Evolutionary conservation across 2,797 vertebrate genomes (phyloP).

Genomic region (Scleropages formosus): DNA sequence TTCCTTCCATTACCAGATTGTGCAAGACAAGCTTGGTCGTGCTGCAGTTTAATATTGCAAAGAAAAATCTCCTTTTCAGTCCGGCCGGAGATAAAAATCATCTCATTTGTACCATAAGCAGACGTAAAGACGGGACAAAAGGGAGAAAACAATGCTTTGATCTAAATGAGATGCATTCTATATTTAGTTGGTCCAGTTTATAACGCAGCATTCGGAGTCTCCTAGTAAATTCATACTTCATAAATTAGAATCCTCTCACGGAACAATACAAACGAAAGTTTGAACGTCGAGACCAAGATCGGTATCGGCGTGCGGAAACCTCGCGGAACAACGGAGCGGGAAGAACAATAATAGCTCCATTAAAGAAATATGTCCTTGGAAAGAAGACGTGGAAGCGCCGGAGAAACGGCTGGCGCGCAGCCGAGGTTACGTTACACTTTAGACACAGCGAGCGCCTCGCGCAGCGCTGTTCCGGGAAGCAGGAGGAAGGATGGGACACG

Average conservation of each 20-base stretch:
- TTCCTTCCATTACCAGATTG: background rate
- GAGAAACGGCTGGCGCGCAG: constrained; percentile 50
- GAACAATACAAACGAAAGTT: constrained; percentile 69
- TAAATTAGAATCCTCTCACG: constrained; percentile 50
- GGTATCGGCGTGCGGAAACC: constrained; percentile 59
- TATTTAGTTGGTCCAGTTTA: constrained; percentile 21
- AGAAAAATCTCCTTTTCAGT: background rate
- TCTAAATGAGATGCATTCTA: background rate
- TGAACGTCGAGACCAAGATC: constrained; percentile 62
- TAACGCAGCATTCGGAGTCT: background rate
- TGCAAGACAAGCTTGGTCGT: background rate
- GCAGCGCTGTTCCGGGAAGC: constrained; percentile 37
- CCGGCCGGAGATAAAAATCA: background rate
- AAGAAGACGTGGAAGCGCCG: constrained; percentile 50
- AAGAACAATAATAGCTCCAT: constrained; percentile 63
- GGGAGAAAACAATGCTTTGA: constrained; percentile 1
- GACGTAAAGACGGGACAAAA: constrained; percentile 1
- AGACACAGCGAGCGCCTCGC: constrained; percentile 69
- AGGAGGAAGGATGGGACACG: constrained; percentile 56
- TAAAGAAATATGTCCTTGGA: constrained; percentile 48
- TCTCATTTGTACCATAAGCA: constrained; percentile 11
- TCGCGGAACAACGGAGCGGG: constrained; percentile 50
- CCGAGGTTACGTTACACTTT: constrained; percentile 65
- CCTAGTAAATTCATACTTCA: background rate
- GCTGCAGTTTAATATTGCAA: background rate